These are phyloP conservation scores for Phragmatobia fuliginosa DNA, from an alignment of 2,888 invertebrate species.

Conservation along the genomic window DNA sequence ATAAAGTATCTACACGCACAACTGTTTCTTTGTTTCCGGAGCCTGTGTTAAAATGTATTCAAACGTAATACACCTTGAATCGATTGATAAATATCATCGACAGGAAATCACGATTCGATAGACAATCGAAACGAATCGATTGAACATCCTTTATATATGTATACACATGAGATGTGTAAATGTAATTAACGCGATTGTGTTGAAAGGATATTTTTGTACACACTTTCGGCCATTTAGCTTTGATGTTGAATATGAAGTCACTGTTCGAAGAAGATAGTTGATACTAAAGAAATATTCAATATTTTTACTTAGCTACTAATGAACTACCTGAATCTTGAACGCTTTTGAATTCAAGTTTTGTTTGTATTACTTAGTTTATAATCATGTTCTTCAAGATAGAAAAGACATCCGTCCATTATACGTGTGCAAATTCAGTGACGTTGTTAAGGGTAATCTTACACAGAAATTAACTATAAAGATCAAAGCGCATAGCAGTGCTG, in stretches of 20 bases:
- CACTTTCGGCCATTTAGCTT: slow-evolving; percentile 44
- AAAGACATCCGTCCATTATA: background rate
- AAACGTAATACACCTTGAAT: slow-evolving; percentile 58
- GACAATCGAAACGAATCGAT: slow-evolving; percentile 68
- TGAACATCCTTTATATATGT: slow-evolving; percentile 63
- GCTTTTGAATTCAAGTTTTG: no score
- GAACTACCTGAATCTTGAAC: background rate
- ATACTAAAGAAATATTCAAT: background rate
- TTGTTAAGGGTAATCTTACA: no score
- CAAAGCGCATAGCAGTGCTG: no score
- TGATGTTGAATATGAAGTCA: slow-evolving; percentile 25
- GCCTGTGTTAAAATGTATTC: slow-evolving; percentile 45
- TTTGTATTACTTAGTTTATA: no score
- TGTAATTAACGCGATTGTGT: slow-evolving; percentile 59
- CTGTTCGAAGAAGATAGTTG: background rate
- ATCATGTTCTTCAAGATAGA: no score
- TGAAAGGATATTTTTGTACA: slow-evolving; percentile 43
- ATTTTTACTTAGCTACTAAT: background rate
- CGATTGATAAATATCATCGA: slow-evolving; percentile 55
- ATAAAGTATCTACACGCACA: background rate
- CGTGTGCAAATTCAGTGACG: no score
- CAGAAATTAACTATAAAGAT: no score
- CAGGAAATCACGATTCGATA: slow-evolving; percentile 70
- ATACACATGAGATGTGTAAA: slow-evolving; percentile 52
- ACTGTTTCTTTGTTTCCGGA: slow-evolving; percentile 50